Evolutionary conservation across 2,113 vertebrate species (phyloP).

Genomic region (Calidris pugnax): DNA sequence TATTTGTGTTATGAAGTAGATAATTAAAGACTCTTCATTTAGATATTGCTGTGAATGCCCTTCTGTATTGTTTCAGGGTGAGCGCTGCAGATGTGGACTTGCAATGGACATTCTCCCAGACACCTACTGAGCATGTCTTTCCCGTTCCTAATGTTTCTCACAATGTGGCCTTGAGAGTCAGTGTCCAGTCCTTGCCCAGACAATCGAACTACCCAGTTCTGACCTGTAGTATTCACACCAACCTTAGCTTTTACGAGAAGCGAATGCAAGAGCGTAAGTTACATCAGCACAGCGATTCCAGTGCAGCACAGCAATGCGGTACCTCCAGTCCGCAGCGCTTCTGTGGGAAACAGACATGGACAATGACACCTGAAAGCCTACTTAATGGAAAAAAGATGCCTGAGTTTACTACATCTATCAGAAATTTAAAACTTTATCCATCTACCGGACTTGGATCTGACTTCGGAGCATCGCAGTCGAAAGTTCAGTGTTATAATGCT

Average conservation of each 20-base stretch:
- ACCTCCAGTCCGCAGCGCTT: constrained; percentile 76
- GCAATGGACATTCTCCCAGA: constrained; percentile 93
- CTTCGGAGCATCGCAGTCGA: constrained; percentile 66
- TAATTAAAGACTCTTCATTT: neutral
- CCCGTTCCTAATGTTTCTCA: constrained; percentile 95
- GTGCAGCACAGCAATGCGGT: constrained; percentile 61
- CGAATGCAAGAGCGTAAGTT: constrained; percentile 65
- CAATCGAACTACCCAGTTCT: constrained; percentile 93
- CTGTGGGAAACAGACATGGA: constrained; percentile 77
- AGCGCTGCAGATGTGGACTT: constrained; percentile 93
- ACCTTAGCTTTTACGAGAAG: constrained; percentile 83
- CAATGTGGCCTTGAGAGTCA: constrained; percentile 94
- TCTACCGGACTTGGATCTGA: constrained; percentile 76
- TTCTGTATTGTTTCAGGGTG: constrained; percentile 80
- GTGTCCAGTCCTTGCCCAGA: constrained; percentile 94
- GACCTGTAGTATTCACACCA: constrained; percentile 94
- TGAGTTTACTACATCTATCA: constrained; percentile 77
- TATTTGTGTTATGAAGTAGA: neutral
- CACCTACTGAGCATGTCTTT: constrained; percentile 93
- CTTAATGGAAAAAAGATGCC: constrained; percentile 69
- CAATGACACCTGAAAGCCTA: constrained; percentile 70
- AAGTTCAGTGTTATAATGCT: constrained; percentile 74
- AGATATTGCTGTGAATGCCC: neutral
- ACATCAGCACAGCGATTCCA: constrained; percentile 43
- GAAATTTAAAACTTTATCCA: constrained; percentile 82